These are phyloP conservation scores for Drosophila rufa DNA, from an alignment of 1,140 invertebrate genomes.

Conservation along the genomic window DNA sequence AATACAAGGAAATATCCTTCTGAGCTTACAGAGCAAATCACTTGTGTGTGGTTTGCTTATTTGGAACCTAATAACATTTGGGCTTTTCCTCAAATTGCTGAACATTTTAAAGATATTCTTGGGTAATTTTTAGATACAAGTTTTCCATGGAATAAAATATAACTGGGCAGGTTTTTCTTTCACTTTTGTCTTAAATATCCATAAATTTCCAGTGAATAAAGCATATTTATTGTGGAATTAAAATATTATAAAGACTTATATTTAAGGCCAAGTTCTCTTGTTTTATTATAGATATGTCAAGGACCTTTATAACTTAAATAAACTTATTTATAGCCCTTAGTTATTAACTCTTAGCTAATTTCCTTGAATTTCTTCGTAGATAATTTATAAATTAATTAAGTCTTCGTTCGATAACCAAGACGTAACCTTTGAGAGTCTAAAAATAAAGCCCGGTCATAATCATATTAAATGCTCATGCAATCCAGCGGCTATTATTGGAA, in stretches of 20 bases:
- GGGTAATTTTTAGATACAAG: neutral
- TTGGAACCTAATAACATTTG: neutral
- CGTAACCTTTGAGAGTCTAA: neutral
- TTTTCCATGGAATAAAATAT: neutral
- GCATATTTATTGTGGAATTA: neutral
- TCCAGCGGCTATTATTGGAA: conserved; percentile 3
- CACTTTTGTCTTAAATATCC: no score
- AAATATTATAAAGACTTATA: neutral
- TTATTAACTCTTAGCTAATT: neutral
- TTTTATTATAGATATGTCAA: neutral
- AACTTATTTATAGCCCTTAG: neutral
- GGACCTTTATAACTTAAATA: no score
- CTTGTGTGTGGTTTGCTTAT: neutral
- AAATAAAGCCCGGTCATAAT: neutral
- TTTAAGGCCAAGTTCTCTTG: no score
- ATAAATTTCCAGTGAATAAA: no score
- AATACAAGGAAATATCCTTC: neutral
- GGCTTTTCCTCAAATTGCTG: no score
- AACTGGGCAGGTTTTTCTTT: no score
- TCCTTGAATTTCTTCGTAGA: no score
- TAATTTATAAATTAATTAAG: neutral
- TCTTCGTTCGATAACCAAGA: no score
- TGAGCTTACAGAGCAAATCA: no score
- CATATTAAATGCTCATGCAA: neutral
- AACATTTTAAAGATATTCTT: neutral